Evolutionary conservation across 2,113 vertebrate species (phyloP).

Genomic region (Poicephalus gulielmi): DNA sequence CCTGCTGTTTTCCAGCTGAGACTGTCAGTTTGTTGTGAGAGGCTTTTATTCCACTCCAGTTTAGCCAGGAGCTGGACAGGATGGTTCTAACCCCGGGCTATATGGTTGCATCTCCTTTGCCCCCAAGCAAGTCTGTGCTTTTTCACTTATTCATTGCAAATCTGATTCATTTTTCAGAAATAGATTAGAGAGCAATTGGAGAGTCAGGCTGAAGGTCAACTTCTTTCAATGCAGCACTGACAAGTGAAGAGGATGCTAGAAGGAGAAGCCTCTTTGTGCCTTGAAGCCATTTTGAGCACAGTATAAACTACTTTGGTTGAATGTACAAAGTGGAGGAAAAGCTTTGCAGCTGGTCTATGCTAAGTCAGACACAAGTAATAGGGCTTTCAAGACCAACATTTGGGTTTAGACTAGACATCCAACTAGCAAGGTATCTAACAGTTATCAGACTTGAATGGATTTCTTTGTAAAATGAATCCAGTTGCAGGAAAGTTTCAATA

Average conservation of each 20-base stretch:
- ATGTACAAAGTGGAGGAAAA: background rate
- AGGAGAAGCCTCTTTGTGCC: background rate
- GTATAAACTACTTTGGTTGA: background rate
- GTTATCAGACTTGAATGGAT: background rate
- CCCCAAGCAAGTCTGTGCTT: background rate
- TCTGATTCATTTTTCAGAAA: background rate
- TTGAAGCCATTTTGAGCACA: background rate
- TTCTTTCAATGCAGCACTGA: background rate
- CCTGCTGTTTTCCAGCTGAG: background rate
- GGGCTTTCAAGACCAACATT: background rate
- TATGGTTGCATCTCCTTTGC: background rate
- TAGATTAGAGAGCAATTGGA: background rate
- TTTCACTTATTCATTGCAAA: background rate
- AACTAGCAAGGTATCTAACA: background rate
- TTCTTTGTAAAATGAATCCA: background rate
- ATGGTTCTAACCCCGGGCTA: background rate
- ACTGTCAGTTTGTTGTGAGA: background rate
- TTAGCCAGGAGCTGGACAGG: background rate
- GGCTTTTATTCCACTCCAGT: background rate
- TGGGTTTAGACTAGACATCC: background rate
- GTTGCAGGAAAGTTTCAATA: background rate
- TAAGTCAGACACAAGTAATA: background rate
- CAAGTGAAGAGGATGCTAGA: background rate
- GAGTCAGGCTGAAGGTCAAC: background rate
- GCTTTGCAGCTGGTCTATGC: background rate